A percentile compares a stretch with the other conserved stretches of the same genome.
Conservation (phyloP, 1,140 invertebrate species). For the Branchinecta lynchi region DNA sequence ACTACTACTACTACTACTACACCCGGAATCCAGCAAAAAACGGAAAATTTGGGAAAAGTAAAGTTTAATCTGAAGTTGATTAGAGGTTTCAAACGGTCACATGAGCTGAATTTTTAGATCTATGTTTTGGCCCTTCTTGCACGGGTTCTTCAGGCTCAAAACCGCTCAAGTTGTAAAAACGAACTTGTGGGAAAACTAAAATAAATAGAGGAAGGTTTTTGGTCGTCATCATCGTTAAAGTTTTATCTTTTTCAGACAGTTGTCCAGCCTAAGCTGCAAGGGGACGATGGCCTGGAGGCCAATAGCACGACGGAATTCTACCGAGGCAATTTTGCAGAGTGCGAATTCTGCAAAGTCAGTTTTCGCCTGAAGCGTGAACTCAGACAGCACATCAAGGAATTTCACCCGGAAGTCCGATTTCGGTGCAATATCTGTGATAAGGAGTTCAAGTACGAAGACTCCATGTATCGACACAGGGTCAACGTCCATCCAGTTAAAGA, state of each 20-base stretch:
- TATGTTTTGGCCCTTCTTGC: neutral
- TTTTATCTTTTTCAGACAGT: neutral
- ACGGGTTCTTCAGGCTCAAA: slow-evolving; percentile 3
- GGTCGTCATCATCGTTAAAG: neutral
- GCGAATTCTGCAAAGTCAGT: neutral
- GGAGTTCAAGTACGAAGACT: slow-evolving; percentile 1
- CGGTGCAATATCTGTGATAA: neutral
- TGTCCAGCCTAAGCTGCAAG: neutral
- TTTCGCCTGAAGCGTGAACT: neutral
- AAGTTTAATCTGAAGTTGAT: too few relatives aligned
- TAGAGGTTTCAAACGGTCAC: too few relatives aligned
- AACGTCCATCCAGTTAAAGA: neutral
- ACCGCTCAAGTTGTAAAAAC: too few relatives aligned
- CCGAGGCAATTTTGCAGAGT: neutral
- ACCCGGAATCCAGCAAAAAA: too few relatives aligned
- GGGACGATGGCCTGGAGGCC: neutral
- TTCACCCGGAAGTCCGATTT: neutral
- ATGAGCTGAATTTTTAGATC: neutral
- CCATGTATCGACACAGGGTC: neutral
- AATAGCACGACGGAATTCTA: neutral
- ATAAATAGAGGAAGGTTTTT: neutral
- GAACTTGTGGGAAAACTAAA: neutral
- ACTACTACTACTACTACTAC: too few relatives aligned
- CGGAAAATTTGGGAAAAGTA: too few relatives aligned
- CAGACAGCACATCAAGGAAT: neutral